These are phyloP conservation scores for Rhegmatorhina hoffmannsi DNA, from an alignment of 2,113 vertebrate genomes.

Conservation along the genomic window DNA sequence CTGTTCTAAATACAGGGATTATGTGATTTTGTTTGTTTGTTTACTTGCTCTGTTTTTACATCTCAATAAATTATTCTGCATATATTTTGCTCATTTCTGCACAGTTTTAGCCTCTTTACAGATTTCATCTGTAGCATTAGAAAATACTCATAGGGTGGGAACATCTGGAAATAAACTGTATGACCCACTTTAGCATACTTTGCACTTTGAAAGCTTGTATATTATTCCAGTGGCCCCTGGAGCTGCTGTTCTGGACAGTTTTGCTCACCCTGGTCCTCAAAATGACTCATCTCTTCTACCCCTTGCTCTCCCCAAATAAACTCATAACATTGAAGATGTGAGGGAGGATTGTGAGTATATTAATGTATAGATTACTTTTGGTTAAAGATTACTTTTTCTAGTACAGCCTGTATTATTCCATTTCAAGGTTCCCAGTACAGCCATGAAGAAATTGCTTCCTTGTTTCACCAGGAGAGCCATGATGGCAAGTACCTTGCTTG, in stretches of 20 bases:
- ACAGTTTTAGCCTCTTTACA: background rate
- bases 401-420: background rate
- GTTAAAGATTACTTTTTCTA: background rate
- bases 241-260: conserved; percentile 17
- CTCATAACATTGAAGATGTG: accelerated
- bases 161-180: conserved; percentile 48
- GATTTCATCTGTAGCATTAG: conserved; percentile 8
- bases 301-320: background rate
- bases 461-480: background rate
- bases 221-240: conserved; percentile 34
- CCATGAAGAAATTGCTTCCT: background rate
- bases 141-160: background rate
- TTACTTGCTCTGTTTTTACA: background rate
- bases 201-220: background rate
- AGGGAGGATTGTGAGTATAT: background rate
- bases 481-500: background rate
- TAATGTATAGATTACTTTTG: background rate
- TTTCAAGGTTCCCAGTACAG: background rate
- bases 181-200: conserved; percentile 41
- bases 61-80: background rate
- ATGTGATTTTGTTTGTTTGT: background rate
- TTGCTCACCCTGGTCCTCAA: background rate
- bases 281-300: background rate
- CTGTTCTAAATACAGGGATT: background rate
- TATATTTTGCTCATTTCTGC: background rate